Conservation (phyloP, 2,797 vertebrate genomes). For the Gymnopithys bicolor region DNA sequence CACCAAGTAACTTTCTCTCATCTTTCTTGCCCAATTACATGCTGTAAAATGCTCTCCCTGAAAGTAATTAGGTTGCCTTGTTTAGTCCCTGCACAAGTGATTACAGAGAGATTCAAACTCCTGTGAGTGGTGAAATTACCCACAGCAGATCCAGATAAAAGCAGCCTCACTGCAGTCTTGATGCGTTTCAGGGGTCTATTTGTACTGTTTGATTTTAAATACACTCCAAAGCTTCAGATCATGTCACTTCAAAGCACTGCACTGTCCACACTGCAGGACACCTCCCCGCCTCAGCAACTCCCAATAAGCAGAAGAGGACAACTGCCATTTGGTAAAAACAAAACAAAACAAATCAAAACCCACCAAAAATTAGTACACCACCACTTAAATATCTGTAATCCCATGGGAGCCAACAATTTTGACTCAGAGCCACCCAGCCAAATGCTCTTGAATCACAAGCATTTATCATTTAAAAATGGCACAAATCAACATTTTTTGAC, state of each 20-base stretch:
- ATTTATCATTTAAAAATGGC: neutral
- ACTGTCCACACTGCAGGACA: neutral
- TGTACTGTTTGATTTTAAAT: conserved; percentile 1
- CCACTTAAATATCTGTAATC: neutral
- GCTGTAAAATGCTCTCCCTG: neutral
- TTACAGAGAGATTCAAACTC: neutral
- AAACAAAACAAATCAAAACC: accelerated
- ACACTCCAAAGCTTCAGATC: neutral
- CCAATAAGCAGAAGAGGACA: neutral
- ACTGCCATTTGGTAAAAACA: neutral
- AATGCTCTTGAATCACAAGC: neutral
- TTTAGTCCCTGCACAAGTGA: neutral
- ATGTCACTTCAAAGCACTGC: neutral
- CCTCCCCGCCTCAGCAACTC: neutral
- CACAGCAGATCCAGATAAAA: neutral
- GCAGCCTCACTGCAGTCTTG: neutral
- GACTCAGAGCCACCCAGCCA: neutral
- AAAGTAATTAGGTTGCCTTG: neutral
- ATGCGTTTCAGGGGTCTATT: neutral
- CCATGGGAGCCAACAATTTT: neutral
- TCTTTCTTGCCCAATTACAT: neutral
- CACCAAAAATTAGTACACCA: neutral
- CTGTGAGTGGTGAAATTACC: neutral
- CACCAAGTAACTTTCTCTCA: neutral
- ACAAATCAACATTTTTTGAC: neutral